Percentiles rank a stretch among this genome's conserved stretches.
These are phyloP conservation scores for Micrasema longulum DNA, from an alignment of 1,140 invertebrate species.

Conservation along the genomic window DNA sequence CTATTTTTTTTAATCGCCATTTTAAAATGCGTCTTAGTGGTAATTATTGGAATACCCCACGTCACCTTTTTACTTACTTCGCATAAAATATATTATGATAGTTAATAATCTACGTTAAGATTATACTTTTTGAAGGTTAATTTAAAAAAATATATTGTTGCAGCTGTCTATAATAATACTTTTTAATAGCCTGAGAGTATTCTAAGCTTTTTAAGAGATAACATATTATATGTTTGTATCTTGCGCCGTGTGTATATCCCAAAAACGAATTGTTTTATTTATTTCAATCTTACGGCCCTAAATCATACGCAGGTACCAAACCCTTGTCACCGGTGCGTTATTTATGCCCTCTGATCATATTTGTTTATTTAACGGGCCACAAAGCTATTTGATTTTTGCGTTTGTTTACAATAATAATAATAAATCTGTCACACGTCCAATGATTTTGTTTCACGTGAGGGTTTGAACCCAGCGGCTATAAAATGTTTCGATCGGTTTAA, in stretches of 20 bases:
- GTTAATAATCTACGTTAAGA: too few relatives aligned
- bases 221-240: slow-evolving; percentile 10
- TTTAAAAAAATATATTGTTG: too few relatives aligned
- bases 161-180: too few relatives aligned
- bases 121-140: too few relatives aligned
- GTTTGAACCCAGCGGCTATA: too few relatives aligned
- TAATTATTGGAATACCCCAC: too few relatives aligned
- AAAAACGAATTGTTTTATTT: slow-evolving; percentile 34
- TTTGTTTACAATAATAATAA: slow-evolving; percentile 35
- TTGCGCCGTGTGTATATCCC: slow-evolving; percentile 8
- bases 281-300: slow-evolving; percentile 17
- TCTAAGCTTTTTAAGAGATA: slow-evolving; percentile 1
- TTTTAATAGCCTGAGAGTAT: too few relatives aligned
- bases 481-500: too few relatives aligned
- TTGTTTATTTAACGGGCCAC: slow-evolving; percentile 33
- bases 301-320: slow-evolving; percentile 26
- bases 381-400: slow-evolving; percentile 31
- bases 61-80: too few relatives aligned
- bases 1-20: too few relatives aligned
- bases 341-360: slow-evolving; percentile 19
- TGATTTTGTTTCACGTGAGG: background rate
- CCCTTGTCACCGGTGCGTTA: slow-evolving; percentile 18
- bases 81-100: too few relatives aligned
- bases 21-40: too few relatives aligned
- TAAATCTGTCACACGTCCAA: slow-evolving; percentile 25